Base-by-base conservation (phyloP, 2,888 invertebrate genomes). In the Drosophila tripunctata region DNA sequence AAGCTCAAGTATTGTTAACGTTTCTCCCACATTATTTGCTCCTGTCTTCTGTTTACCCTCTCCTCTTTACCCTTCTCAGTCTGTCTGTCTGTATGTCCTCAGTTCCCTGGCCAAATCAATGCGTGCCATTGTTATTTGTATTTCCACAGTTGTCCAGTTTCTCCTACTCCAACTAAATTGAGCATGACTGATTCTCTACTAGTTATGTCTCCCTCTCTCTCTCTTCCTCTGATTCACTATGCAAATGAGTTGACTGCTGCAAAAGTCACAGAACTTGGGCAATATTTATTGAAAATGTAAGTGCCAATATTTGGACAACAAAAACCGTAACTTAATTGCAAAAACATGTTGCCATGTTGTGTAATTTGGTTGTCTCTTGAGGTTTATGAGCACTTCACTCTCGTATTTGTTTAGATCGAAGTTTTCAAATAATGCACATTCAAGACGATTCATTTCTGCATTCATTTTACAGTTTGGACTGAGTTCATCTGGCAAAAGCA, bases 111-210 rank as follows among this genome's bases (percentile, higher is more conserved):
- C 33, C 73, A 83, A 81, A 83, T 83, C 80, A 86, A 71, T 86
- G 80, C 84, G 78, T 86, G 66, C 87, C 85, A 74, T 84, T 81
- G 75, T 86, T 86, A 74, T 81, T 84, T 87, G 84, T 68, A 71
- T 85, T 82, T 48, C 68, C 64, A 60, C 63, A 70, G 65, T 44
- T 54, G 36, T 14, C 7, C 10, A 22, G 21, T 33, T 6, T 41
- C 38, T 4, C 15, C 7, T n/a, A 8, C 31, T 24, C 10, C 24
- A 51, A 22, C 52, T 52, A 76, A 80, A 86, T 86, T 86, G 83
- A 86, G 84, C 84, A 62, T 76, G 24, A 65, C 57, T 41, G 63
- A 57, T 48, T 78, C 66, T 52, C 54, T 51, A 66, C 56, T 41
- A 76, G 80, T 74, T 65, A 83, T 73, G 27, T 75, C 51, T 70